phyloP scores from a whole-genome alignment of 2,797 vertebrate genomes.

The Neoniphon sammara region DNA sequence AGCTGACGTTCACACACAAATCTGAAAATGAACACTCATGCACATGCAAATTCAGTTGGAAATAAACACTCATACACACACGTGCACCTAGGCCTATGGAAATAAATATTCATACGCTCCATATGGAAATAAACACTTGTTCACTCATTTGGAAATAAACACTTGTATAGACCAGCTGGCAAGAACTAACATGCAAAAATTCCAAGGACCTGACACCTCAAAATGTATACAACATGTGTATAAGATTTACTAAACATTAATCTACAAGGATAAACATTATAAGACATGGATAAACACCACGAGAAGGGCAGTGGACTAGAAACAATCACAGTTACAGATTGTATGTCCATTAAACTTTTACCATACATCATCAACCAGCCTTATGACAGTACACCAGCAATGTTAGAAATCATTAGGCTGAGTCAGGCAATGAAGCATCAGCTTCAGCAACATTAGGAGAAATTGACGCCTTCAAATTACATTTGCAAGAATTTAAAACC shows the following conservation, averaged over 20 bases:
- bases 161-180: slow-evolving; percentile 34
- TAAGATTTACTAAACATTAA: slow-evolving; percentile 43
- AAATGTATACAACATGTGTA: slow-evolving; percentile 46
- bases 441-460: too few relatives aligned
- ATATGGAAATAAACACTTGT: slow-evolving; percentile 38
- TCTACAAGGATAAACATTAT: slow-evolving; percentile 14
- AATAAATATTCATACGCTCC: slow-evolving; percentile 48
- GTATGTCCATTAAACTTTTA: background rate
- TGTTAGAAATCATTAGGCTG: too few relatives aligned
- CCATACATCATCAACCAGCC: background rate
- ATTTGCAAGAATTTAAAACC: too few relatives aligned
- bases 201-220: slow-evolving; percentile 43
- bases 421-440: too few relatives aligned
- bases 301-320: too few relatives aligned
- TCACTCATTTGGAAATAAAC: background rate
- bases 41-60: slow-evolving; percentile 34
- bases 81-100: slow-evolving; percentile 15
- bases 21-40: slow-evolving; percentile 44
- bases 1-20: slow-evolving; percentile 43
- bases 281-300: slow-evolving; percentile 7
- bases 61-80: slow-evolving; percentile 33
- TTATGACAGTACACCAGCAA: background rate
- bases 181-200: slow-evolving; percentile 57
- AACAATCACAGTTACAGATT: background rate
- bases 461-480: too few relatives aligned